Evolutionary conservation across 2,888 invertebrate species (phyloP).

Genomic region (Drosophila lutescens): DNA sequence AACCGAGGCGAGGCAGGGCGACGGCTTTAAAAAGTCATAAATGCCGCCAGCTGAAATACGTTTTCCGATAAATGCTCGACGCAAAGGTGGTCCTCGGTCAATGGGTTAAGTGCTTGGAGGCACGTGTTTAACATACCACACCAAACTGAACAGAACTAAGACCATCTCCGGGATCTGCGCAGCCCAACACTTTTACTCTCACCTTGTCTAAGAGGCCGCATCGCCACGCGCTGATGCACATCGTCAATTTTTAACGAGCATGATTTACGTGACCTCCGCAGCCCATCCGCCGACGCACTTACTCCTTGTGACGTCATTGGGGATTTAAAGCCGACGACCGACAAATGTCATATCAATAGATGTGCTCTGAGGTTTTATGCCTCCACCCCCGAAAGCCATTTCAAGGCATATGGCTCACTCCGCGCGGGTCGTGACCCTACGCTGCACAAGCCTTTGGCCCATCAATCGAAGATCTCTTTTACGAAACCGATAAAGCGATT

Average conservation of each 20-base stretch:
- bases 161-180: background rate
- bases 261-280: slow-evolving; percentile 62
- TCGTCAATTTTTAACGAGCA: slow-evolving; percentile 75
- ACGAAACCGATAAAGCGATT: slow-evolving; percentile 2
- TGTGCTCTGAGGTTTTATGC: slow-evolving; percentile 18
- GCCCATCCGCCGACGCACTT: background rate
- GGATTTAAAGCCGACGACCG: slow-evolving; percentile 7
- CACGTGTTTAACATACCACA: slow-evolving; percentile 19
- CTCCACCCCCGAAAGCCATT: slow-evolving; percentile 9
- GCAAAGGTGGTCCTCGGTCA: slow-evolving; percentile 30
- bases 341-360: slow-evolving; percentile 35
- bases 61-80: slow-evolving; percentile 52
- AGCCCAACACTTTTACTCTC: slow-evolving; percentile 7
- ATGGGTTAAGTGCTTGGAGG: slow-evolving; percentile 36
- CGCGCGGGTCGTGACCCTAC: slow-evolving; percentile 5
- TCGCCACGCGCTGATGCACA: slow-evolving; percentile 67
- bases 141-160: background rate
- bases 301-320: slow-evolving; percentile 51
- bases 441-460: no score
- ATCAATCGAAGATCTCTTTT: background rate
- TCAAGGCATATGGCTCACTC: slow-evolving; percentile 6
- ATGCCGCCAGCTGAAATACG: slow-evolving; percentile 54
- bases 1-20: slow-evolving; percentile 19
- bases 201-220: slow-evolving; percentile 35
- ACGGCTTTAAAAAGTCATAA: slow-evolving; percentile 72